Percentiles rank a stretch among this genome's conserved stretches.
Conservation (phyloP, 2,797 vertebrate genomes). For the Anabas testudineus region DNA sequence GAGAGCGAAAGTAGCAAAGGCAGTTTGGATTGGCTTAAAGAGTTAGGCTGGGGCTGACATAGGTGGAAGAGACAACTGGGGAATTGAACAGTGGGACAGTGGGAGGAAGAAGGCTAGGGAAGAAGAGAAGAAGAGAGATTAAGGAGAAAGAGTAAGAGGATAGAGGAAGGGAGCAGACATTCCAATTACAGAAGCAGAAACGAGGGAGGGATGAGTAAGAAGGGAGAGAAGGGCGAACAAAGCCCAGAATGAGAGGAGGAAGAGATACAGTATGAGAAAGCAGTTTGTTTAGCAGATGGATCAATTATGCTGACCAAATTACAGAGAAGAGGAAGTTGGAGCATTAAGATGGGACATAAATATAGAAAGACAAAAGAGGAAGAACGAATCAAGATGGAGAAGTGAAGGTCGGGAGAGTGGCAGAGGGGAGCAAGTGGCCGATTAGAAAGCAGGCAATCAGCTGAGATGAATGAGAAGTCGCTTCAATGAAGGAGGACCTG, state of each 20-base stretch:
- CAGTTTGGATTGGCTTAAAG: constrained; percentile 60
- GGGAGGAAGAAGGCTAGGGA: constrained; percentile 29
- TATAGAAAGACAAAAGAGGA: constrained; percentile 35
- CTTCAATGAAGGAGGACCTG: constrained; percentile 41
- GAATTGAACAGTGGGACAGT: constrained; percentile 66
- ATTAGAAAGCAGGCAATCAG: constrained; percentile 58
- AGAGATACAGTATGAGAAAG: constrained; percentile 60
- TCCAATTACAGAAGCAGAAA: constrained; percentile 75
- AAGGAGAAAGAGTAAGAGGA: constrained; percentile 55
- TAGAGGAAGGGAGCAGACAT: constrained; percentile 68
- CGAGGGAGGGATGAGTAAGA: constrained; percentile 64
- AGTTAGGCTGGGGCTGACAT: constrained; percentile 65
- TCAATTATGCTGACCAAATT: constrained; percentile 79
- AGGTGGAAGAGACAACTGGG: constrained; percentile 72
- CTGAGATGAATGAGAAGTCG: constrained; percentile 48
- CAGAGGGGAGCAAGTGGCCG: constrained; percentile 28
- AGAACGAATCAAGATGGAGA: constrained; percentile 53
- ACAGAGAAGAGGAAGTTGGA: constrained; percentile 64
- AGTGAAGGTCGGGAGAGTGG: constrained; percentile 48
- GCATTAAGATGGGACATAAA: constrained; percentile 60
- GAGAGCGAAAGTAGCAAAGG: constrained; percentile 46
- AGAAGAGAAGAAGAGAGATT: constrained; percentile 40
- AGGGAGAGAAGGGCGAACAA: constrained; percentile 55
- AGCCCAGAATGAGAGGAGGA: constrained; percentile 44
- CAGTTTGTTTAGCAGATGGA: constrained; percentile 78